Base-by-base conservation (phyloP, 2,888 invertebrate species). In the Patella caerulea region DNA sequence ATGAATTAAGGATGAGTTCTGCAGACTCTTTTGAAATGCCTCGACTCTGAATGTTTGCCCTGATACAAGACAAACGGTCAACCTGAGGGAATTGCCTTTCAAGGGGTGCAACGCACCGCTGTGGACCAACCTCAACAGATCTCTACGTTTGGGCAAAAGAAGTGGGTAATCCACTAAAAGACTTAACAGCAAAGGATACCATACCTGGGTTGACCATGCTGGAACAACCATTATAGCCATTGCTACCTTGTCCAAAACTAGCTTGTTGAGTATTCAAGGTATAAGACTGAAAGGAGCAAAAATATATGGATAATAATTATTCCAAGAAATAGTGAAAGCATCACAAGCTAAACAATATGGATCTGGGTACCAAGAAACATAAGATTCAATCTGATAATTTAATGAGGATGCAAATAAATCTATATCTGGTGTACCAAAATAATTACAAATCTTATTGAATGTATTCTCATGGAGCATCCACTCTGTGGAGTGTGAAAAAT, bases 271-370 rank as follows among this genome's bases (percentile, higher is more conserved):
- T 24, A 24, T 24, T 24, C 24, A 1, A 34, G 74, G 76, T 2
- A 76, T 55, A 17, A 80, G 34, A 56, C 70, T 54, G 65, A 82
- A 82, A 56, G 77, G 78, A 14, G 75, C 78, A 54, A 80, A 82
- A 75, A 82, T 76, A 53, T 82, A 82, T 69, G 79, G 80, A 52
- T 55, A 54, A 54, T 72, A 79, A n/a, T 71, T 65, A 45, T 73
- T 75, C 82, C 82, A 82, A 29, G 73, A 72, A 53, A 79, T 7
- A 11, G 73, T 59, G 72, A 82, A 82, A 54, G 78, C 75, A 79
- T 79, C 75, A 45, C n/a, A 45, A 17, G 29, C 53, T 12, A 72
- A 54, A 29, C 76, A 76, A 29, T 78, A 74, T 45, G 78, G 80
- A 72, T 82, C 78, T 72, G 75, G 65, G 3, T 70, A 73, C 78